Evolutionary conservation across 2,113 vertebrate genomes (phyloP).

Genomic region (Brienomyrus brachyistius): DNA sequence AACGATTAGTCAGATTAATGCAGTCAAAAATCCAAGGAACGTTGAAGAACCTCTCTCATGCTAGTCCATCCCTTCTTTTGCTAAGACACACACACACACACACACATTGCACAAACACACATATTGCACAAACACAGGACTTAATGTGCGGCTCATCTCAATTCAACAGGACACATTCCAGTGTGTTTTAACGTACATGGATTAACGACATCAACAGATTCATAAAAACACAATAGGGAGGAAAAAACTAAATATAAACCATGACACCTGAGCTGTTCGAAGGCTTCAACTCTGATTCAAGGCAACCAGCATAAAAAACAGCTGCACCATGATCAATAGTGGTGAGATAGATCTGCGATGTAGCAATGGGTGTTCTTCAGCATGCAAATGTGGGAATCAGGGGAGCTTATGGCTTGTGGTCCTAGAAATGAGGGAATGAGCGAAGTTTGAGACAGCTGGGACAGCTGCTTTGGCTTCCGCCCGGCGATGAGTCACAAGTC

Average conservation of each 20-base stretch:
- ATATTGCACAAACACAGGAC: not conserved
- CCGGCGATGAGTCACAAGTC: not conserved
- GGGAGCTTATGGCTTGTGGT: not conserved
- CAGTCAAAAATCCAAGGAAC: not conserved
- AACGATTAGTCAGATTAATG: conserved; percentile 11
- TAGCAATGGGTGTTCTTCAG: not conserved
- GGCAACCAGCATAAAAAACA: not conserved
- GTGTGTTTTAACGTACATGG: not conserved
- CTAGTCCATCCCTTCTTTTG: not conserved
- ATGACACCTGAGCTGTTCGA: not conserved
- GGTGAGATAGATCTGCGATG: not conserved
- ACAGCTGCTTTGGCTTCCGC: not conserved
- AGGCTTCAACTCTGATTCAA: not conserved
- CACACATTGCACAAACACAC: not conserved
- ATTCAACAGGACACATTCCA: not conserved
- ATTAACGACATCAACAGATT: not conserved
- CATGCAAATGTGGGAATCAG: not conserved
- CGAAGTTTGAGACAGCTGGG: not conserved
- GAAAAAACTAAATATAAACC: not conserved
- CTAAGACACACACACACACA: not conserved
- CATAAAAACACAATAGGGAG: not conserved
- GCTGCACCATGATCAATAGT: not conserved
- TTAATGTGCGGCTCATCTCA: not conserved
- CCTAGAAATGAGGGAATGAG: not conserved
- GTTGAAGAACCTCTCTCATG: not conserved